A percentile compares a stretch with the other conserved stretches of the same genome.
Conservation (phyloP, 1,140 invertebrate species). For the Drosophila asahinai region DNA sequence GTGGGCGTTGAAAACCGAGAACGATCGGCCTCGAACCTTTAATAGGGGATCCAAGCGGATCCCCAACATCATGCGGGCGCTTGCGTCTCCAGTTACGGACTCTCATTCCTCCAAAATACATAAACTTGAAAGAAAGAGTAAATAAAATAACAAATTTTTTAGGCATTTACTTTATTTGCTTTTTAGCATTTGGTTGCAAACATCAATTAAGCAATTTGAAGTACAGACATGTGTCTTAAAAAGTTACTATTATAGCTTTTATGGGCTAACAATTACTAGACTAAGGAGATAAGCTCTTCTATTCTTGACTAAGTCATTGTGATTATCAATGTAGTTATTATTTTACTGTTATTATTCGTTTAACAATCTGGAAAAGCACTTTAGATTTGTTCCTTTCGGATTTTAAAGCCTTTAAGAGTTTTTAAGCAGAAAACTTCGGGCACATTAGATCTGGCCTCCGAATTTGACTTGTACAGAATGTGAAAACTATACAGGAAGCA, state of each 20-base stretch:
- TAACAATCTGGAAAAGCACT: background rate
- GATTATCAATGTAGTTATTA: too few species aligned
- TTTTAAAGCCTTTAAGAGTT: background rate
- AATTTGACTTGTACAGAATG: background rate
- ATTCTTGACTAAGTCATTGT: background rate
- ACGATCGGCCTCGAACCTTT: conserved; percentile 19
- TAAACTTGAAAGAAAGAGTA: conserved; percentile 14
- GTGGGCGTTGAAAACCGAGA: conserved; percentile 53
- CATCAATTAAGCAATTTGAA: background rate
- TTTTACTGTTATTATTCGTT: too few species aligned
- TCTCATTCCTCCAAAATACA: conserved; percentile 17
- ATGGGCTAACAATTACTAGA: background rate
- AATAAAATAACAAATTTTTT: conserved; percentile 38
- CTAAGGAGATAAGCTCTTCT: background rate
- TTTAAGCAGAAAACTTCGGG: too few species aligned
- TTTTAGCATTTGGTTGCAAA: conserved; percentile 6
- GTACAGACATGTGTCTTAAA: background rate
- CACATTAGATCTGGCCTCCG: background rate
- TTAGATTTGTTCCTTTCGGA: background rate
- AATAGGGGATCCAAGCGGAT: conserved; percentile 21
- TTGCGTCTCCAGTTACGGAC: conserved; percentile 50
- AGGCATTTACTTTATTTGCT: conserved; percentile 26
- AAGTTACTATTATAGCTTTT: background rate
- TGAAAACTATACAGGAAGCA: background rate
- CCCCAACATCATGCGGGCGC: conserved; percentile 37